Evolutionary conservation across 2,888 invertebrate species (phyloP).

Genomic region (Harpalus rubripes): DNA sequence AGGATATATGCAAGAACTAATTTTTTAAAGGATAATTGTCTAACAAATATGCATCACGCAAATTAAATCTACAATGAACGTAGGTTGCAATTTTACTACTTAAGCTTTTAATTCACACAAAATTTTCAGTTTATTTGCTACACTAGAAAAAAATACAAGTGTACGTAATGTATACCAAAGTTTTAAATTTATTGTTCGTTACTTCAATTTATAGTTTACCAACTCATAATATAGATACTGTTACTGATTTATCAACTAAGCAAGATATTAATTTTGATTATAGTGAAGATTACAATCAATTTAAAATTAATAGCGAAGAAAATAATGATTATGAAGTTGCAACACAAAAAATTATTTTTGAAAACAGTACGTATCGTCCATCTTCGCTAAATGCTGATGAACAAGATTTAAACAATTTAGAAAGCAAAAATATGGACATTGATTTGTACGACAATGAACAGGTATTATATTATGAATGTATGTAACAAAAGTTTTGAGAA

Average conservation of each 20-base stretch:
- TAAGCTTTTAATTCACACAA: background rate
- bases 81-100: constrained; percentile 34
- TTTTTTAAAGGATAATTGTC: constrained; percentile 18
- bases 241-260: background rate
- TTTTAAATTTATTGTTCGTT: background rate
- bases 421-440: background rate
- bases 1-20: background rate
- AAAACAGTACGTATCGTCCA: background rate
- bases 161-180: background rate
- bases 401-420: constrained; percentile 13
- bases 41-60: constrained; percentile 39
- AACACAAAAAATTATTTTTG: constrained; percentile 14
- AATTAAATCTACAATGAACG: constrained; percentile 22
- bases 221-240: constrained; percentile 11
- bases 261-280: constrained; percentile 39
- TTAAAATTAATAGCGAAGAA: constrained; percentile 21
- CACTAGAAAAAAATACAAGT: background rate
- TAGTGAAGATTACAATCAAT: constrained; percentile 34
- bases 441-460: constrained; percentile 7
- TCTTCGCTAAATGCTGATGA: background rate
- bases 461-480: background rate
- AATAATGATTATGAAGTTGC: constrained; percentile 15
- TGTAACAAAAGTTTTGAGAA: too few relatives aligned
- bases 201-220: background rate
- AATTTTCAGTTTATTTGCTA: constrained; percentile 22